phyloP scores from a whole-genome alignment of 1,140 invertebrate species.

The Teleogryllus occipitalis region DNA sequence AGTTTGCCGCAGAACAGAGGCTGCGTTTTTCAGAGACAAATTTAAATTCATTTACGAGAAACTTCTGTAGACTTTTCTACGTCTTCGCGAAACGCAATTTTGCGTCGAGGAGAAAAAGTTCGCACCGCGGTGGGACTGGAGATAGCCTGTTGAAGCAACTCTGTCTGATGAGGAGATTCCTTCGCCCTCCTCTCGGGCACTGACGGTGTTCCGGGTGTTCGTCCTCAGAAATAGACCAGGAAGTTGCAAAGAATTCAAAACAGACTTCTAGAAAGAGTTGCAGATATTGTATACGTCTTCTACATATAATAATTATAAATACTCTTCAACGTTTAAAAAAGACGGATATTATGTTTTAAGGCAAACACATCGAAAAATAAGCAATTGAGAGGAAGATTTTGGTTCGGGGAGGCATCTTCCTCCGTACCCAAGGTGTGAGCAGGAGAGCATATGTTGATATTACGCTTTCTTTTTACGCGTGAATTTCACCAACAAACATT shows the following conservation, averaged over 20 bases:
- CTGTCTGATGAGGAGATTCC: neutral
- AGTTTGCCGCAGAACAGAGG: neutral
- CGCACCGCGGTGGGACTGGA: neutral
- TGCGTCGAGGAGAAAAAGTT: neutral
- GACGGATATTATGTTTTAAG: too few species aligned
- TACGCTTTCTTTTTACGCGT: too few species aligned
- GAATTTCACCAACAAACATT: too few species aligned
- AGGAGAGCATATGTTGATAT: too few species aligned
- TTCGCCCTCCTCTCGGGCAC: neutral
- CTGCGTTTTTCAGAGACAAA: neutral
- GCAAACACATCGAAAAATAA: too few species aligned
- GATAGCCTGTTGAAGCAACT: neutral
- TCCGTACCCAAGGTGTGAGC: too few species aligned
- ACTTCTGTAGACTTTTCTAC: neutral
- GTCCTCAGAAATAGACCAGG: neutral
- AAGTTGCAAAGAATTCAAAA: neutral
- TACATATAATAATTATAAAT: too few species aligned
- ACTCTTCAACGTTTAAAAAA: too few species aligned
- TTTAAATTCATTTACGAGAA: constrained; percentile 1
- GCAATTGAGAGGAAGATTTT: too few species aligned
- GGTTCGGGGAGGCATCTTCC: too few species aligned
- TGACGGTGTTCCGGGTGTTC: neutral
- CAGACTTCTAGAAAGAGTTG: neutral
- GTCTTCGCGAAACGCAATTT: neutral
- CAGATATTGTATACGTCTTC: neutral